These are phyloP conservation scores for Embiotoca jacksoni DNA, from an alignment of 2,113 vertebrate species.

Conservation along the genomic window DNA sequence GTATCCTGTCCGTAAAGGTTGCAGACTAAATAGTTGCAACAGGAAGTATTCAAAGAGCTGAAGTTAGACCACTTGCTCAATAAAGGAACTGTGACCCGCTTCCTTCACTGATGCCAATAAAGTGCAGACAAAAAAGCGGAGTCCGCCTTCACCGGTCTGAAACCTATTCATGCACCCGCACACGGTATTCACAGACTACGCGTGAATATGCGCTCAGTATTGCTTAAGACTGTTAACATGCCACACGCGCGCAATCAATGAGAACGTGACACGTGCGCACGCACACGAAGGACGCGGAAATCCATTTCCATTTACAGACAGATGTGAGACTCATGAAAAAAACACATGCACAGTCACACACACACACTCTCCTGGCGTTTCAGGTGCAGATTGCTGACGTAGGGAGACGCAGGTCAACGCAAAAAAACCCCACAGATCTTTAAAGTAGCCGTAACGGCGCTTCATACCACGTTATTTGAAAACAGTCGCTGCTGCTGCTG, in stretches of 20 bases:
- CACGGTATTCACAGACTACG: background rate
- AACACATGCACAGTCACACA: background rate
- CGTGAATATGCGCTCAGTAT: background rate
- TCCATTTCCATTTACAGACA: background rate
- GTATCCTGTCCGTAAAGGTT: background rate
- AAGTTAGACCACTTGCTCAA: conserved; percentile 26
- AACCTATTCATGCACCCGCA: background rate
- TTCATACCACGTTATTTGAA: conserved; percentile 9
- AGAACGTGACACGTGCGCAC: background rate
- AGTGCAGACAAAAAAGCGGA: conserved; percentile 25
- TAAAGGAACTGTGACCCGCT: conserved; percentile 47
- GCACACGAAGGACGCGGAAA: background rate
- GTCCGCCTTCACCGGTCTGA: conserved; percentile 2
- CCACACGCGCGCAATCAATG: background rate
- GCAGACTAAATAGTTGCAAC: background rate
- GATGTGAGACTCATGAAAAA: background rate
- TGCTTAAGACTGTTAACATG: background rate
- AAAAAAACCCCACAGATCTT: conserved; percentile 14
- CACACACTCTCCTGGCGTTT: background rate
- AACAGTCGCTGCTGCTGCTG: background rate
- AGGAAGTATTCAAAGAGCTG: conserved; percentile 1
- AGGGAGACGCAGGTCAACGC: conserved; percentile 8
- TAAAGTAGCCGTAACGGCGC: conserved; percentile 8
- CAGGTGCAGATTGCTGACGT: conserved; percentile 26
- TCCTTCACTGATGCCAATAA: conserved; percentile 29